phyloP scores from a whole-genome alignment of 2,797 vertebrate genomes.

The Platyrinchus mystaceus region DNA sequence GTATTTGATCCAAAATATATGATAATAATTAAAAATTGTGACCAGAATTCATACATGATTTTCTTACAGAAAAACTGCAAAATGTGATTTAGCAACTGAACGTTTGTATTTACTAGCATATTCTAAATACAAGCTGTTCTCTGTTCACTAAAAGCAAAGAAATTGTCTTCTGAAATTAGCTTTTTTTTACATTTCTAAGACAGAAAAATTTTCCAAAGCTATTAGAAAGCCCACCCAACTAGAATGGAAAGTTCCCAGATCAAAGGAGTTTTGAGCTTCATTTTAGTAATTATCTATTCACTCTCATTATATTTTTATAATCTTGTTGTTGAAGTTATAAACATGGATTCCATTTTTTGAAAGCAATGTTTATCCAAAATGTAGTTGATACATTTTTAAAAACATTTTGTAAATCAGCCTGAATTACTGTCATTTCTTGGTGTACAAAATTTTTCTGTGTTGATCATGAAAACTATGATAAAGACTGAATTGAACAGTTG shows the following conservation, averaged over 20 bases:
- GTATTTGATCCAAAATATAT: background rate
- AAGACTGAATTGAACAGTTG: background rate
- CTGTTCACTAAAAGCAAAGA: background rate
- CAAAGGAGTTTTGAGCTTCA: background rate
- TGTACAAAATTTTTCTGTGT: background rate
- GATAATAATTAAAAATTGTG: background rate
- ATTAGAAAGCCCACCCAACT: background rate
- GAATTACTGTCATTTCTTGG: background rate
- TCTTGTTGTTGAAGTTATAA: background rate
- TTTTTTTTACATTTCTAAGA: background rate
- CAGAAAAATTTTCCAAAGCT: background rate
- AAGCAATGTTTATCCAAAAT: background rate
- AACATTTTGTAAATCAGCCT: background rate
- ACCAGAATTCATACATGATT: background rate
- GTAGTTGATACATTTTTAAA: background rate
- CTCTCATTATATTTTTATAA: background rate
- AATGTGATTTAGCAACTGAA: background rate
- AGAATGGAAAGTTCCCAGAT: background rate
- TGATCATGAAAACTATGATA: background rate
- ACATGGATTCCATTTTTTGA: background rate
- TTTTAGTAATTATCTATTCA: background rate
- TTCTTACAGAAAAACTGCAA: background rate
- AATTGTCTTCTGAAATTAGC: fast-evolving
- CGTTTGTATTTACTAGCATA: background rate
- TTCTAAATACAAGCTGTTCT: background rate